Evolutionary conservation across 2,797 vertebrate genomes (phyloP), one percentile per base, ranked within the genome.

Genomic region (Astyanax mexicanus): DNA sequence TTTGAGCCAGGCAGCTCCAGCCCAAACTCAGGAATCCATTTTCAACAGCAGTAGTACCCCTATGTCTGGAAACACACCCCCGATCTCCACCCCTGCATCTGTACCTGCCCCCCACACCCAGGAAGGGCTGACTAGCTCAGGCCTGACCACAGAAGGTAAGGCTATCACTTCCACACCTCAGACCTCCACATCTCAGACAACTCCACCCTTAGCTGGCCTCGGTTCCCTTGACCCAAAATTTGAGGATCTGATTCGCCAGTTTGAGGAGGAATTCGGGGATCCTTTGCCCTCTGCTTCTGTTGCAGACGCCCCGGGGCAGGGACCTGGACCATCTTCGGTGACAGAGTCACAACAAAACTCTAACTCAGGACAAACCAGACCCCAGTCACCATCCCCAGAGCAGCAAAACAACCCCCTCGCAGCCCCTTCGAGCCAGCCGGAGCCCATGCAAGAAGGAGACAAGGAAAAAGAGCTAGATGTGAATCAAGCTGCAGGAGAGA

Each of bases 191-290:
- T 91, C 92, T 60, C 86, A 90, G 37, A 81, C 84, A 13, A 69
- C 81, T 47, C 78, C 82, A 38, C 75, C 47, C 66, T 17, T 93
- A 80, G 83, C 27, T 0, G 88, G 90, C 83, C 88, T 96, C 74
- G 84, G 86, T 70, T 87, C 93, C 52, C 89, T 98, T 25, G 96
- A 98, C 68, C 96, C 97, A 35, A 98, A 98, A 85, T 92, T 96
- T 10, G 97, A 99, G 92, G 97, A 98, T 66, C 93, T 99, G 77
- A 96, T 99, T 84, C 94, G 95, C 70, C 97, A 98, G 86, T 98
- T 98, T 71, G 98, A 98, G 90, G 96, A 96, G 0, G 97, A 98
- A 87, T 99, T 98, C 66, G 97, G 95, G 78, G 95, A 92, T 13
- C 72, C 71, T 74, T 84, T 86, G 81, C 78, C 88, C 65, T 84